Conservation (phyloP, 37 sponge, comb jelly and placozoan genomes). For the Bolinopsis microptera region DNA sequence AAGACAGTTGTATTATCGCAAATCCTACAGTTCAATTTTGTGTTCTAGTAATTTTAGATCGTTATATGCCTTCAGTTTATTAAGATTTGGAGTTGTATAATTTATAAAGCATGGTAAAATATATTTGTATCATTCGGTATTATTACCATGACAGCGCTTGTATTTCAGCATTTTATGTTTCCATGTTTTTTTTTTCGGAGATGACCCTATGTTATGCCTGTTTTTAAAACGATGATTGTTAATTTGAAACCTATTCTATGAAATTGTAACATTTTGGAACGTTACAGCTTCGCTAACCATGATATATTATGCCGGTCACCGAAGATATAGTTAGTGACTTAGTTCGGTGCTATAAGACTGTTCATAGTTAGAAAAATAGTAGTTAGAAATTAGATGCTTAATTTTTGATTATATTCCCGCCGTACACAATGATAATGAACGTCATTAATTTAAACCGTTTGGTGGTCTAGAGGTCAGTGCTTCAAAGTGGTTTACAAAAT, state of each 20-base stretch:
- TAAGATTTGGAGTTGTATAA: neutral
- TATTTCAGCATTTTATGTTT: neutral
- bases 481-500: too few species aligned
- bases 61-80: neutral
- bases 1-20: neutral
- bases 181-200: neutral
- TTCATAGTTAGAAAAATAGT: too few species aligned
- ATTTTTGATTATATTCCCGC: too few species aligned
- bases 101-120: neutral
- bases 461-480: too few species aligned
- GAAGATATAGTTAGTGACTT: neutral
- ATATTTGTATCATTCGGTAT: neutral
- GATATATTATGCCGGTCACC: too few species aligned
- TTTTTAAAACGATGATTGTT: neutral
- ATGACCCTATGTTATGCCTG: neutral
- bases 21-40: neutral
- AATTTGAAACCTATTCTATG: too few species aligned
- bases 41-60: neutral
- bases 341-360: too few species aligned
- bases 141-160: too few species aligned
- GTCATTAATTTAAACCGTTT: too few species aligned
- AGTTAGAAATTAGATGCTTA: too few species aligned
- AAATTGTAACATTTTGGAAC: neutral
- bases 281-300: neutral
- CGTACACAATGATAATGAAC: too few species aligned